phyloP scores from a whole-genome alignment of 2,797 vertebrate species.

The Urophycis tenuis region DNA sequence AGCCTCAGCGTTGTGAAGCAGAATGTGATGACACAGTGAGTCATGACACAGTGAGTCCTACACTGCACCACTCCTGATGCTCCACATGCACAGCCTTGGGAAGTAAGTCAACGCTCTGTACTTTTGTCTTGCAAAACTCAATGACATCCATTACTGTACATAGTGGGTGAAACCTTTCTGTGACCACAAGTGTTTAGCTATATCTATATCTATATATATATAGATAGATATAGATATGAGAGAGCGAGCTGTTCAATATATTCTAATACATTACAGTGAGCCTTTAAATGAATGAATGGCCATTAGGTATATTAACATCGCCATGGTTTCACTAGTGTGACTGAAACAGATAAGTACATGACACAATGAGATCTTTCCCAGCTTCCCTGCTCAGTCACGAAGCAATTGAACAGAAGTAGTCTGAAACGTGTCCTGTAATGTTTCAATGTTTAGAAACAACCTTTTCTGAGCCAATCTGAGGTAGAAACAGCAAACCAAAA shows the following conservation, averaged over 20 bases:
- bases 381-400: not conserved
- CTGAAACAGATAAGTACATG: not conserved
- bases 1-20: not conserved
- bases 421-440: not conserved
- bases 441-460: not conserved
- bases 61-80: too few relatives aligned
- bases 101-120: slow-evolving; percentile 62
- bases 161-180: slow-evolving; percentile 43
- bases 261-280: slow-evolving; percentile 59
- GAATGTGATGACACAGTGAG: too few relatives aligned
- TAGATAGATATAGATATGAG: not conserved
- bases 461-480: slow-evolving; percentile 55
- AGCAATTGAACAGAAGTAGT: not conserved
- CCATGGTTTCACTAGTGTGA: not conserved
- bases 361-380: not conserved
- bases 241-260: slow-evolving; percentile 47
- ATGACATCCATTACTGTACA: slow-evolving; percentile 47
- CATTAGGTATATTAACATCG: slow-evolving; percentile 18
- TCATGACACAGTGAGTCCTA: not conserved
- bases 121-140: slow-evolving; percentile 41
- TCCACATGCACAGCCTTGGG: slow-evolving; percentile 70
- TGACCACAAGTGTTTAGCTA: slow-evolving; percentile 29
- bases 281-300: slow-evolving; percentile 43
- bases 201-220: too few relatives aligned
- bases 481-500: slow-evolving; percentile 62